A percentile compares a stretch with the other conserved stretches of the same genome.
Conservation (phyloP, 2,113 vertebrate species). For the Poecilia latipinna region DNA sequence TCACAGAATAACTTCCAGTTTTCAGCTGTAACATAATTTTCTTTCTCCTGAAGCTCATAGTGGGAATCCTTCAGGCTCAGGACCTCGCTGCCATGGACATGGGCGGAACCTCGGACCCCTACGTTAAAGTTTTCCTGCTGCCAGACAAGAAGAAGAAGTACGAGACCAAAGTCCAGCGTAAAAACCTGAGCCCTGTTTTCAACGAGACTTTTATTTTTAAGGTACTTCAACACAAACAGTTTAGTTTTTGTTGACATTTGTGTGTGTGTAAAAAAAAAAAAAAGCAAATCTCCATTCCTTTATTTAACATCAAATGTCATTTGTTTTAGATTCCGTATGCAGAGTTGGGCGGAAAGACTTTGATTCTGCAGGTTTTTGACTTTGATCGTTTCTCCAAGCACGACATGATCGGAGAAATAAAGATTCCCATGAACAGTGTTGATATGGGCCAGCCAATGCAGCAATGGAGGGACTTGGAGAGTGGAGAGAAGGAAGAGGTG, state of each 20-base stretch:
- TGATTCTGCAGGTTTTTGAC: slow-evolving; percentile 89
- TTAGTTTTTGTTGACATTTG: neutral
- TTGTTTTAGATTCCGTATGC: slow-evolving; percentile 86
- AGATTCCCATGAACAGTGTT: slow-evolving; percentile 89
- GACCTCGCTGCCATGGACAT: slow-evolving; percentile 90
- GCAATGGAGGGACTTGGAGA: slow-evolving; percentile 87
- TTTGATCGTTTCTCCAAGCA: slow-evolving; percentile 93
- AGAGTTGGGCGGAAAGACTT: slow-evolving; percentile 87
- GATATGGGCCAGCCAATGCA: slow-evolving; percentile 87
- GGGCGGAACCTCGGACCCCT: slow-evolving; percentile 90
- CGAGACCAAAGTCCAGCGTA: slow-evolving; percentile 91
- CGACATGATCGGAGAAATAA: slow-evolving; percentile 89
- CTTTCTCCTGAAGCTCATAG: slow-evolving; percentile 80
- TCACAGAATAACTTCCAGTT: neutral
- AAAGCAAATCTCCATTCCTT: neutral
- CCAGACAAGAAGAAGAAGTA: slow-evolving; percentile 91
- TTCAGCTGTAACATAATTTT: slow-evolving; percentile 2
- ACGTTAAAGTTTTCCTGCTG: slow-evolving; percentile 88
- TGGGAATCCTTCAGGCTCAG: slow-evolving; percentile 88
- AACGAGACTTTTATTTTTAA: slow-evolving; percentile 91
- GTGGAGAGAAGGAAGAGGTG: slow-evolving; percentile 88
- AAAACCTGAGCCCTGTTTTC: slow-evolving; percentile 89
- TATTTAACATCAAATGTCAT: neutral
- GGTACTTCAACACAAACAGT: slow-evolving; percentile 60
- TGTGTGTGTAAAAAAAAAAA: neutral